Evolutionary conservation across 2,888 invertebrate species (phyloP).

Genomic region (Eilema griseolum): DNA sequence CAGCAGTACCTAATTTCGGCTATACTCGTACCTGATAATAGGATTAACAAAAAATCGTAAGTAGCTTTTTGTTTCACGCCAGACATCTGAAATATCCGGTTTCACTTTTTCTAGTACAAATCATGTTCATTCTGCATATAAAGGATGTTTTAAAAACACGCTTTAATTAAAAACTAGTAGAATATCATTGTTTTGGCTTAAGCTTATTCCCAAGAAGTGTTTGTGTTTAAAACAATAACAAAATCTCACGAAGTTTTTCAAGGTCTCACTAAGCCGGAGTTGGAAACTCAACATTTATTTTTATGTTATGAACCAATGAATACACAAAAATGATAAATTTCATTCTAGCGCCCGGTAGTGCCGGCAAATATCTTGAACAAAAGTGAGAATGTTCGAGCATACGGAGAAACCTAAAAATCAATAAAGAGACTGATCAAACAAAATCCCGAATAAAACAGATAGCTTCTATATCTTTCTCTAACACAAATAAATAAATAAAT

Average conservation of each 20-base stretch:
- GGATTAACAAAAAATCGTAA: neutral
- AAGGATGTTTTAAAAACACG: slow-evolving; percentile 2
- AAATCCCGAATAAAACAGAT: too few species aligned
- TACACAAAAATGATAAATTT: neutral
- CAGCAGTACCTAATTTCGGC: too few species aligned
- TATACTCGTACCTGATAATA: too few species aligned
- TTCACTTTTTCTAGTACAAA: slow-evolving; percentile 9
- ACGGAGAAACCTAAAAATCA: too few species aligned
- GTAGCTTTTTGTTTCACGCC: slow-evolving; percentile 3
- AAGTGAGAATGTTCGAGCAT: too few species aligned
- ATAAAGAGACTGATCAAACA: too few species aligned
- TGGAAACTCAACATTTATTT: neutral
- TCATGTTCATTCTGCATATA: neutral
- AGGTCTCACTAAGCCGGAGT: slow-evolving; percentile 11
- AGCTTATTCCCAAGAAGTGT: slow-evolving; percentile 9
- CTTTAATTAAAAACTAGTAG: slow-evolving; percentile 7
- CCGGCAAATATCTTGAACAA: too few species aligned
- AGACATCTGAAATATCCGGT: neutral
- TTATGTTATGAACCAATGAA: neutral
- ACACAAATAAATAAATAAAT: too few species aligned
- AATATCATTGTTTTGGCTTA: slow-evolving; percentile 12
- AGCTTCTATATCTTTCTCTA: too few species aligned
- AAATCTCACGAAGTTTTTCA: slow-evolving; percentile 19
- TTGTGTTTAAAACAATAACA: slow-evolving; percentile 18
- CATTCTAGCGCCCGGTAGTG: neutral